Conservation (phyloP, 1,140 invertebrate genomes). For the Polyergus mexicanus region DNA sequence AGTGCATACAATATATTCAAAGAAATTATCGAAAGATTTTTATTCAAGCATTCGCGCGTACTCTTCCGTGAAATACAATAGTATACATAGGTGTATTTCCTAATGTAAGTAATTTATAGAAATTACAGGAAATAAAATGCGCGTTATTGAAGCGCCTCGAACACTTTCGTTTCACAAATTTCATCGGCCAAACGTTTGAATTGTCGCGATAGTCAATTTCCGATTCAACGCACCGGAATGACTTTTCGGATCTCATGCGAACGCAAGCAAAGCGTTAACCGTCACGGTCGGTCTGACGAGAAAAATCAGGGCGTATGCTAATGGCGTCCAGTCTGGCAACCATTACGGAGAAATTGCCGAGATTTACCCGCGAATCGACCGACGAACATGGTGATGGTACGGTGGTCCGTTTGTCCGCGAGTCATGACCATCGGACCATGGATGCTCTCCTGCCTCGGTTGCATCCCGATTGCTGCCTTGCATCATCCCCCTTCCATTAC, state of each 20-base stretch:
- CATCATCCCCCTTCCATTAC: slow-evolving; percentile 57
- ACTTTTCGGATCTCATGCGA: slow-evolving; percentile 41
- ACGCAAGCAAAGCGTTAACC: slow-evolving; percentile 20
- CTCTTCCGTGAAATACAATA: slow-evolving; percentile 16
- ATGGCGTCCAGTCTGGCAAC: slow-evolving; percentile 63
- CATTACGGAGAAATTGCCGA: slow-evolving; percentile 71
- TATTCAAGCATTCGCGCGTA: not conserved
- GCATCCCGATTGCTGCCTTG: too few species aligned
- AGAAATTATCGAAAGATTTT: not conserved
- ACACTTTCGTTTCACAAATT: slow-evolving; percentile 30
- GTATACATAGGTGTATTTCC: not conserved
- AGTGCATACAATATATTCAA: not conserved
- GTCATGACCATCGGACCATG: slow-evolving; percentile 72
- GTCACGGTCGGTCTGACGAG: slow-evolving; percentile 50
- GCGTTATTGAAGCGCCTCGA: slow-evolving; percentile 12
- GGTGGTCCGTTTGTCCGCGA: slow-evolving; percentile 64
- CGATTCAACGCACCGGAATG: slow-evolving; percentile 37
- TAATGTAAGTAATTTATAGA: slow-evolving; percentile 9
- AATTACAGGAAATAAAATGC: not conserved
- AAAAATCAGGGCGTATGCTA: slow-evolving; percentile 61
- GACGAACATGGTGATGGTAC: slow-evolving; percentile 61
- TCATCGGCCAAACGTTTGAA: not conserved
- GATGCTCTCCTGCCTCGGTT: slow-evolving; percentile 61
- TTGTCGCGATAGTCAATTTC: slow-evolving; percentile 35
- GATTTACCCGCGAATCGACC: slow-evolving; percentile 67